Evolutionary conservation across 1,140 invertebrate species (phyloP).

Genomic region (Lucilia cuprina): DNA sequence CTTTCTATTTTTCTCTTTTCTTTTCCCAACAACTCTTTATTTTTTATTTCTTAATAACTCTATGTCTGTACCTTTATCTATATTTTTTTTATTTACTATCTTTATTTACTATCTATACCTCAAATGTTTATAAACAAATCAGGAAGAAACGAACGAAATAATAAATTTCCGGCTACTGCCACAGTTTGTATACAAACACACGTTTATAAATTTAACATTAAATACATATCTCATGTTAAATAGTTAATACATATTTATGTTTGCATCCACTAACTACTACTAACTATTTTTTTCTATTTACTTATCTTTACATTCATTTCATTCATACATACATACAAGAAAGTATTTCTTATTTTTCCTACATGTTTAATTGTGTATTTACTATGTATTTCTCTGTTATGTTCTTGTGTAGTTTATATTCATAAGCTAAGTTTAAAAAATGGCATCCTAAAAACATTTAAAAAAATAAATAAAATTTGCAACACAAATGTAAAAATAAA

Average conservation of each 20-base stretch:
- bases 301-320: background rate
- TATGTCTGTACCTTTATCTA: background rate
- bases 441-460: conserved; percentile 25
- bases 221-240: background rate
- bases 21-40: background rate
- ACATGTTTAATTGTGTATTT: background rate
- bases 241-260: background rate
- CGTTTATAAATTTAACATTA: background rate
- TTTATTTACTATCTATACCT: too few species aligned
- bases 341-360: background rate
- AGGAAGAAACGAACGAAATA: too few species aligned
- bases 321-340: background rate
- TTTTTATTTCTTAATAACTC: background rate
- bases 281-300: background rate
- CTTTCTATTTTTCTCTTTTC: background rate
- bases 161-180: too few species aligned
- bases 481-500: background rate
- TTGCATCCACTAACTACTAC: background rate
- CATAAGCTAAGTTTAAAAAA: conserved; percentile 11
- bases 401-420: background rate
- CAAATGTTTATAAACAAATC: too few species aligned
- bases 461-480: conserved; percentile 20
- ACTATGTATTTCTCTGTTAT: background rate
- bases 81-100: background rate
- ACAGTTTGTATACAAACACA: background rate